Percentiles rank a stretch among this genome's conserved stretches.
phyloP scores from a whole-genome alignment of 2,888 invertebrate genomes.

The Ichneumoninae sp. region DNA sequence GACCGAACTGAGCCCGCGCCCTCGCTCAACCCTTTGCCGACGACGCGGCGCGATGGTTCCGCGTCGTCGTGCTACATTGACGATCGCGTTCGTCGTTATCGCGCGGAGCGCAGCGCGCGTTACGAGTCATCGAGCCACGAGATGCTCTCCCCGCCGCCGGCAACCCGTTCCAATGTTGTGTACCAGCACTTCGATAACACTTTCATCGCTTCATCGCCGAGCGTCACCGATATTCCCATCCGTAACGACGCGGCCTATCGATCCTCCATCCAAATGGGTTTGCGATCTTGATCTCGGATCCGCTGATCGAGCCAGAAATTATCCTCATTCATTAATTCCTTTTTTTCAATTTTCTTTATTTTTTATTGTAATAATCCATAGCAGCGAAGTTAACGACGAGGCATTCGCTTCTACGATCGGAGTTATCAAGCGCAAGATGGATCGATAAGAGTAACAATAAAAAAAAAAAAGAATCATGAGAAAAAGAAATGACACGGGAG shows the following conservation, averaged over 20 bases:
- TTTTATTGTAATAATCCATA: neutral
- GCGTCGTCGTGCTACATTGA: conserved; percentile 49
- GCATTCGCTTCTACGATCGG: neutral
- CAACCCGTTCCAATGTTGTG: neutral
- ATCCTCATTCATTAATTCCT: neutral
- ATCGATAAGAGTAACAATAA: neutral
- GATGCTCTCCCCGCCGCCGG: conserved; percentile 13
- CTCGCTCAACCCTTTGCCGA: conserved; percentile 62
- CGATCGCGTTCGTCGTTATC: conserved; percentile 42
- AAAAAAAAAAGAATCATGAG: neutral
- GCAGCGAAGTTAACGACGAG: neutral
- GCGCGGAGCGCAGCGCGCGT: conserved; percentile 20
- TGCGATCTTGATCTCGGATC: neutral
- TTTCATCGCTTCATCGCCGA: conserved; percentile 36
- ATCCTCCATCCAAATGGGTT: neutral
- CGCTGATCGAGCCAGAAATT: neutral
- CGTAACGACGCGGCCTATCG: neutral
- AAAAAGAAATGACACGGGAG: neutral
- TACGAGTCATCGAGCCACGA: conserved; percentile 45
- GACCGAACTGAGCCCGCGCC: conserved; percentile 36
- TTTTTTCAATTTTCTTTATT: too few relatives aligned
- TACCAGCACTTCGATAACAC: conserved; percentile 15
- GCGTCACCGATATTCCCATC: neutral
- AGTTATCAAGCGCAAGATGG: conserved; percentile 7
- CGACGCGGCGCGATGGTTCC: conserved; percentile 46